Base-by-base conservation (phyloP, 2,888 invertebrate species). In the Campoplex capitator region DNA sequence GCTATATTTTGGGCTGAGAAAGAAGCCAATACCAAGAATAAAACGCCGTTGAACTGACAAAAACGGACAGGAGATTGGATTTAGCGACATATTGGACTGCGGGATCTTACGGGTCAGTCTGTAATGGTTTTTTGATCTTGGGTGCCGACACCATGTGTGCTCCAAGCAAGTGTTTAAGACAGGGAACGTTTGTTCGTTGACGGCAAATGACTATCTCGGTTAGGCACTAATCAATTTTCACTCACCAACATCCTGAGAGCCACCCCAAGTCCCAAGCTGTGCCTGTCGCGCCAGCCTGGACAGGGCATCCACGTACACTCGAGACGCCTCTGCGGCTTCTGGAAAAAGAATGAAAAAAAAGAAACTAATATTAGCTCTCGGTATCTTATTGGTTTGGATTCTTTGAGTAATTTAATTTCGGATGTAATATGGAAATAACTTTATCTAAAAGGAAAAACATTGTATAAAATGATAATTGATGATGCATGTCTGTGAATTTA, bases 201-300 rank as follows among this genome's bases (percentile, higher is more conserved):
- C 71, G 76, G 68, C 70, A 83, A 84, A 83, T 73, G 79, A 85
- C 87, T 84, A 54, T 62, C 83, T 80, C 84, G 58, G 85, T 83
- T 84, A 78, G 68, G 71, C 67, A 74, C 87, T 89, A 91, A 91
- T 92, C 89, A 91, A 91, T 89, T 90, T 90, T 77, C 88, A 95
- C 96, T 96, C 95, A 98, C 98, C 98, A 92, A 98, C 98, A 96
- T 98, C 98, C 89, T 97, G 97, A 90, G 98, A 98, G 94, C 98
- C 98, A 90, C 97, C 97, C 97, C 97, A 97, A 65, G 97, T 97
- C 90, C 98, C 98, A 95, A 98, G 98, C 95, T 98, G 98, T 82
- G 98, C 98, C 94, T 98, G 98, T 90, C 97, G 96, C 88, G 98
- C 98, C 93, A 98, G 95, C 95, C 98, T 98, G 90, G 97, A 97